Conservation (phyloP, 2,113 vertebrate species). For the Xiphorhynchus elegans region DNA sequence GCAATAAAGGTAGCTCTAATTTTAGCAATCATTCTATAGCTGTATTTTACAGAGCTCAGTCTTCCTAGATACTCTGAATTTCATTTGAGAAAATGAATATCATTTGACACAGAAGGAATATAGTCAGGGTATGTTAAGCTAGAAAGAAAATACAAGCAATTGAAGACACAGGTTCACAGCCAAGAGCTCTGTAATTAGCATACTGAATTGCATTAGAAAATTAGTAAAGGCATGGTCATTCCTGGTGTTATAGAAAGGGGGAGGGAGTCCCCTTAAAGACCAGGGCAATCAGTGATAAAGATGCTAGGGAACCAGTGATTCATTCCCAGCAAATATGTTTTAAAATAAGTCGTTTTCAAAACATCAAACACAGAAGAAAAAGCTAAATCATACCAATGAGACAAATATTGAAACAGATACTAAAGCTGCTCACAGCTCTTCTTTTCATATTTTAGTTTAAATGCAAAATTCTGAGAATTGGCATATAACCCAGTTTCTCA, state of each 20-base stretch:
- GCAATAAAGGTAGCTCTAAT: background rate
- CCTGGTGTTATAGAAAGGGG: background rate
- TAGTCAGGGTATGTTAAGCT: background rate
- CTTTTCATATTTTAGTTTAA: background rate
- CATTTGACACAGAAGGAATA: background rate
- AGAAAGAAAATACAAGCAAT: background rate
- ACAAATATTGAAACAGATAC: background rate
- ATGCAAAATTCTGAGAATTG: background rate
- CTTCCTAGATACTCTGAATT: background rate
- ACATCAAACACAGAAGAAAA: background rate
- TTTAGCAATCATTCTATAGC: background rate
- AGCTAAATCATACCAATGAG: background rate
- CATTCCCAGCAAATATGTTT: background rate
- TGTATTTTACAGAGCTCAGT: background rate
- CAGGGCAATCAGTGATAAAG: background rate
- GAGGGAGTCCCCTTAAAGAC: background rate
- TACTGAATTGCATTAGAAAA: background rate
- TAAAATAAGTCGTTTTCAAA: background rate
- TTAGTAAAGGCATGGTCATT: background rate
- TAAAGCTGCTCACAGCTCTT: background rate
- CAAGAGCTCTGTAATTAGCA: background rate
- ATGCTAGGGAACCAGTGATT: background rate
- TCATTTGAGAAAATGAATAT: background rate
- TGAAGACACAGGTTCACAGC: background rate
- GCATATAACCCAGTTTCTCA: background rate